A percentile compares a stretch with the other conserved stretches of the same genome.
phyloP scores from a whole-genome alignment of 2,113 vertebrate species.

The Seriola rivoliana region DNA sequence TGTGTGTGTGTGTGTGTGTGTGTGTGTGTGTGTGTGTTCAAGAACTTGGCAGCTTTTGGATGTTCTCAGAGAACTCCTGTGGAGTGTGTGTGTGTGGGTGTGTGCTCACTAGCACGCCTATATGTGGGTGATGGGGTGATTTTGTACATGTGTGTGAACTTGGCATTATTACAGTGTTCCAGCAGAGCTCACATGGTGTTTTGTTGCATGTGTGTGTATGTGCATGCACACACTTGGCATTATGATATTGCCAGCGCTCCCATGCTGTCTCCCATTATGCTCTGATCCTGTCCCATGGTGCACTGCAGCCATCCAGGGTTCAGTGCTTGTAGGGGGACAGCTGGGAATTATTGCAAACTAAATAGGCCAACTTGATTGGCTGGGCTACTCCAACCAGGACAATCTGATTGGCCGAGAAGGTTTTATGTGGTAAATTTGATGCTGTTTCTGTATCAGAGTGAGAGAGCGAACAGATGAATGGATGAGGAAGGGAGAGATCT shows the following conservation, averaged over 20 bases:
- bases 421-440: constrained; percentile 60
- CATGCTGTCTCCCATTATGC: constrained; percentile 75
- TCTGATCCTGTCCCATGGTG: constrained; percentile 77
- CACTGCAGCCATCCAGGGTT: constrained; percentile 68
- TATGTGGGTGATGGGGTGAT: constrained; percentile 44
- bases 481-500: constrained; percentile 67
- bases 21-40: constrained; percentile 12
- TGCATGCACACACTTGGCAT: constrained; percentile 32
- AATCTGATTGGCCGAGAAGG: constrained; percentile 46
- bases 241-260: constrained; percentile 69
- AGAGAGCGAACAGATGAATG: constrained; percentile 55
- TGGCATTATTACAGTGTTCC: constrained; percentile 49
- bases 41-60: constrained; percentile 56
- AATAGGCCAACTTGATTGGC: constrained; percentile 67
- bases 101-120: background rate
- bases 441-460: constrained; percentile 48
- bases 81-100: constrained; percentile 14
- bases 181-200: constrained; percentile 50
- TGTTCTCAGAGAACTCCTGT: constrained; percentile 55
- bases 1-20: constrained; percentile 16
- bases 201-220: constrained; percentile 33
- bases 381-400: constrained; percentile 7
- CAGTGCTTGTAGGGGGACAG: constrained; percentile 61
- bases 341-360: constrained; percentile 70
- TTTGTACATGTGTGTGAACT: constrained; percentile 51